A percentile compares a stretch with the other conserved stretches of the same genome.
These are phyloP conservation scores for Patiria pectinifera DNA, from an alignment of 53 echinoderm and acorn worm species.

Conservation along the genomic window DNA sequence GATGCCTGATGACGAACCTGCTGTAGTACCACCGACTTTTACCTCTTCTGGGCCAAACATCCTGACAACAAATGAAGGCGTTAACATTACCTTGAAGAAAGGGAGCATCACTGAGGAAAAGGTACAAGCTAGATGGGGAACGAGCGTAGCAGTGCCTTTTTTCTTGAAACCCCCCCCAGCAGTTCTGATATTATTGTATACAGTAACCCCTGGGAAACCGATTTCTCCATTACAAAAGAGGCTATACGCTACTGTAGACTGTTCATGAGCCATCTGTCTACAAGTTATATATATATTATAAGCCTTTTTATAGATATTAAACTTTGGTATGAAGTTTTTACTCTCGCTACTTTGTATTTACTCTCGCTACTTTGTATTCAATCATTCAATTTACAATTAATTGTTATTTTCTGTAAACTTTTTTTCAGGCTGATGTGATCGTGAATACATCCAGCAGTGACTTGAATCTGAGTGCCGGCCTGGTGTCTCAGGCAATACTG, in stretches of 20 bases:
- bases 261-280: too few species aligned
- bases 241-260: too few species aligned
- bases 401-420: not conserved
- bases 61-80: slow-evolving; percentile 50
- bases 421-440: slow-evolving; percentile 59
- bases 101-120: slow-evolving; percentile 64
- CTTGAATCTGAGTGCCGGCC: slow-evolving; percentile 21
- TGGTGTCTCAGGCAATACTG: slow-evolving; percentile 12
- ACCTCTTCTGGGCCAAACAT: slow-evolving; percentile 39
- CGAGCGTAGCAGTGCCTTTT: not conserved
- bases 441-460: slow-evolving; percentile 53
- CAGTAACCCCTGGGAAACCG: too few species aligned
- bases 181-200: too few species aligned
- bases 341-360: too few species aligned
- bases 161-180: too few species aligned
- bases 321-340: too few species aligned
- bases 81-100: slow-evolving; percentile 49
- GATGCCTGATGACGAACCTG: not conserved
- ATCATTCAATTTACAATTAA: not conserved
- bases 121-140: not conserved
- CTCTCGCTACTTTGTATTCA: not conserved
- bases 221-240: too few species aligned
- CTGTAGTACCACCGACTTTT: slow-evolving; percentile 3
- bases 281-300: too few species aligned
- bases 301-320: too few species aligned